Evolutionary conservation across 2,113 vertebrate genomes (phyloP).

Genomic region (Macaca fascicularis): T2T-MFA8v1.1 NC_088393.1:54998001-54998500

Average conservation of each 20-base stretch:
- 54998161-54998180: rapidly evolving
- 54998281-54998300: not conserved
- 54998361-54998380: not conserved
- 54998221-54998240: not conserved
- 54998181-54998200: not conserved
- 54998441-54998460: not conserved
- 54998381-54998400: rapidly evolving
- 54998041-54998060: rapidly evolving
- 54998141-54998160: rapidly evolving
- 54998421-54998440: not conserved
- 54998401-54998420: not conserved
- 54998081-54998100: rapidly evolving
- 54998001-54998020: not conserved
- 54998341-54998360: not conserved
- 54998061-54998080: rapidly evolving
- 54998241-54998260: not conserved
- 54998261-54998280: not conserved
- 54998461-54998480: not conserved
- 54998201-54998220: rapidly evolving
- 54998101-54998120: rapidly evolving
- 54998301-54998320: rapidly evolving
- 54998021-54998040: not conserved
- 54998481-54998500: rapidly evolving
- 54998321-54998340: not conserved
- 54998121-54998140: rapidly evolving